A percentile compares a stretch with the other conserved stretches of the same genome.
phyloP scores from a whole-genome alignment of 2,797 vertebrate species.

The Melanotaenia boesemani region DNA sequence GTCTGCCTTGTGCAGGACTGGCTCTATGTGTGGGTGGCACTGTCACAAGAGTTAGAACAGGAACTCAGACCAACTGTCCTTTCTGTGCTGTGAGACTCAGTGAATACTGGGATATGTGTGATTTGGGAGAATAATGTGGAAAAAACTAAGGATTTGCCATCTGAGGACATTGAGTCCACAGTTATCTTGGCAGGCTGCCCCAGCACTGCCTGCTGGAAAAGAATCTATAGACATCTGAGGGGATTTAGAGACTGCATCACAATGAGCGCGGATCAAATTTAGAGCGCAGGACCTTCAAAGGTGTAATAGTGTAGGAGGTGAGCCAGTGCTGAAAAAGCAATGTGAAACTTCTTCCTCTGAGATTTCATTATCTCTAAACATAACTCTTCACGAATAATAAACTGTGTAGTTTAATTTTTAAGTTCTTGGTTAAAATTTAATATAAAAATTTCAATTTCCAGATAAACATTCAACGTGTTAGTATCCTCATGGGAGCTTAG shows the following conservation, averaged over 20 bases:
- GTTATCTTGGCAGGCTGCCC: slow-evolving; percentile 56
- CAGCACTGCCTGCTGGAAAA: slow-evolving; percentile 41
- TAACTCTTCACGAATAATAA: not conserved
- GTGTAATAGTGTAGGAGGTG: slow-evolving; percentile 70
- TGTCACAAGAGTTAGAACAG: slow-evolving; percentile 55
- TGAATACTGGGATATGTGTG: slow-evolving; percentile 61
- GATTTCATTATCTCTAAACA: slow-evolving; percentile 31
- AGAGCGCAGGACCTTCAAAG: slow-evolving; percentile 60
- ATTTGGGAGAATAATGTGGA: slow-evolving; percentile 61
- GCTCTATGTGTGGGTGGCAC: slow-evolving; percentile 54
- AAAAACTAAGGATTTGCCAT: slow-evolving; percentile 55
- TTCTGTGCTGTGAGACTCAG: slow-evolving; percentile 62
- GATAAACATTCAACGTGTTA: not conserved
- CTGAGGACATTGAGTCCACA: slow-evolving; percentile 62
- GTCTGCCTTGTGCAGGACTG: slow-evolving; percentile 17
- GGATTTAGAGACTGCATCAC: slow-evolving; percentile 56
- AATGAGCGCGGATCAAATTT: slow-evolving; percentile 62
- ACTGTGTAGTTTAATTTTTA: not conserved
- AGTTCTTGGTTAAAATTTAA: no score
- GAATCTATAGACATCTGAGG: slow-evolving; percentile 64
- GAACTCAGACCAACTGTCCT: slow-evolving; percentile 70
- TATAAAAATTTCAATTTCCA: not conserved
- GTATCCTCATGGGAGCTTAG: slow-evolving; percentile 6
- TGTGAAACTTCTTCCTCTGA: slow-evolving; percentile 42
- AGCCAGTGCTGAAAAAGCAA: slow-evolving; percentile 59